Conservation (phyloP, 2,113 vertebrate genomes). For the Tupaia tana region DNA sequence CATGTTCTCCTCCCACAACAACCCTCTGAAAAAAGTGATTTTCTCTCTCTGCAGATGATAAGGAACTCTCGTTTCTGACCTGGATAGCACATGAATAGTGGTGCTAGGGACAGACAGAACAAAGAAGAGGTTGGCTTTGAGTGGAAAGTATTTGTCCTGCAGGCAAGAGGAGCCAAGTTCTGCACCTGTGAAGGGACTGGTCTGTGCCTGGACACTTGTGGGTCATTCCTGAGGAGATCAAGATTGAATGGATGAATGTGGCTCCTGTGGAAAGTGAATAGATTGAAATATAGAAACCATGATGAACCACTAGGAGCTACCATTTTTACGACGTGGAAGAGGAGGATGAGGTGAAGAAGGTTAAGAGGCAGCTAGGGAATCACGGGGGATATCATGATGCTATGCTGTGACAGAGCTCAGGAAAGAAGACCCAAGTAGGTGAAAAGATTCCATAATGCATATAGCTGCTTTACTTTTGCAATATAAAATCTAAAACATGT, state of each 20-base stretch:
- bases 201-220: not conserved
- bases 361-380: not conserved
- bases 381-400: rapidly evolving
- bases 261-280: not conserved
- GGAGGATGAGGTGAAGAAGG: not conserved
- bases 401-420: not conserved
- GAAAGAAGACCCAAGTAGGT: not conserved
- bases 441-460: not conserved
- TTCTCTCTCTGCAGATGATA: not conserved
- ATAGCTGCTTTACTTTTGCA: not conserved
- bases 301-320: not conserved
- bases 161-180: rapidly evolving
- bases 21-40: not conserved
- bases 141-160: too few species aligned
- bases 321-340: not conserved
- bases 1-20: not conserved
- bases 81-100: rapidly evolving
- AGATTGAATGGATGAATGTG: not conserved
- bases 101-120: not conserved
- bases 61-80: not conserved
- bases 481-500: not conserved
- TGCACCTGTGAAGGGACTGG: not conserved
- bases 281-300: not conserved
- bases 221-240: not conserved
- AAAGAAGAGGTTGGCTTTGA: rapidly evolving